phyloP scores from a whole-genome alignment of 2,888 invertebrate genomes.

The Phorcus lineatus region DNA sequence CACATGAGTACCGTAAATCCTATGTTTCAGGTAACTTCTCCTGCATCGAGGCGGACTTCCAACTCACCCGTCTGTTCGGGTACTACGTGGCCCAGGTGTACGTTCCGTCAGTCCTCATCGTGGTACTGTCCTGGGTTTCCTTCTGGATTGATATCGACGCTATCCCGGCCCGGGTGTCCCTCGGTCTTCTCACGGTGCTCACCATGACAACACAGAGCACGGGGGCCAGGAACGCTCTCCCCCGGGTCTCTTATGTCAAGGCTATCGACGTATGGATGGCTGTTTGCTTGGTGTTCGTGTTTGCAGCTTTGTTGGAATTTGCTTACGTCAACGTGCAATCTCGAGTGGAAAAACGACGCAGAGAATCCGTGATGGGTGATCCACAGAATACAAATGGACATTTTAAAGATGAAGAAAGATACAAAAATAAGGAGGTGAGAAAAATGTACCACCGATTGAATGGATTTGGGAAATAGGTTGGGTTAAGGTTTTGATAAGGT shows the following conservation, averaged over 20 bases:
- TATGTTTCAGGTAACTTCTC: constrained; percentile 35
- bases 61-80: constrained; percentile 87
- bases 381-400: not conserved
- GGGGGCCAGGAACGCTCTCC: constrained; percentile 38
- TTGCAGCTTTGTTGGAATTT: constrained; percentile 36
- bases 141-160: constrained; percentile 71
- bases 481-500: too few species aligned
- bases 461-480: too few species aligned
- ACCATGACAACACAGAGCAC: constrained; percentile 48
- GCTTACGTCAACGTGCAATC: constrained; percentile 37
- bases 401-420: not conserved
- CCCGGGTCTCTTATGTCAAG: constrained; percentile 45
- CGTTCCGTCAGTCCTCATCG: constrained; percentile 77
- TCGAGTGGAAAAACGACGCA: constrained; percentile 22
- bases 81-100: constrained; percentile 80
- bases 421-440: not conserved
- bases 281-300: constrained; percentile 34
- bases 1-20: too few species aligned
- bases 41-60: constrained; percentile 79
- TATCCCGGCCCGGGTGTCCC: constrained; percentile 42
- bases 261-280: constrained; percentile 36
- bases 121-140: constrained; percentile 82
- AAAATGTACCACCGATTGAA: too few species aligned
- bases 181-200: constrained; percentile 45
- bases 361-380: constrained; percentile 14